Evolutionary conservation across 1,140 invertebrate species (phyloP), one percentile per base, ranked within the genome.

Genomic region (Acarapis woodi): DNA sequence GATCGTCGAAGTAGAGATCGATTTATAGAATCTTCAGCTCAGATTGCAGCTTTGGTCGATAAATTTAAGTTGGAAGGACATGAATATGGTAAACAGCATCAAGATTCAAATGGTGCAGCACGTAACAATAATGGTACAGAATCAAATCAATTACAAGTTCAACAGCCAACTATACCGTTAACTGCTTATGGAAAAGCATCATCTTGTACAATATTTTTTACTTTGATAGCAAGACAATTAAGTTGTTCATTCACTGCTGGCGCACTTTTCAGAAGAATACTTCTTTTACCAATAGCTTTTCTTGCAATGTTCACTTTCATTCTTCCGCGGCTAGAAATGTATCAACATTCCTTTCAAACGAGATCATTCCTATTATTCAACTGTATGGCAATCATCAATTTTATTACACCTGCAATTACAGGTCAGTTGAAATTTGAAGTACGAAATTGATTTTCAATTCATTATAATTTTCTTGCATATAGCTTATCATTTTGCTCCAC

Each of bases 11-110:
- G 73, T 2, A 62, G 78, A 19, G 79, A 87, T 53, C 60, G 77
- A 10, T 85, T 85, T 51, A 60, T 87, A 8, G 79, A 87, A 51
- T 85, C 79, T 0, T 83, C 78, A 49, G 74, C 80, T 41, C 79
- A 87, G 53, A 87, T 87, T 45, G 71, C 76, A 4, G 71, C 76
- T 0, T 51, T 88, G 1, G 79, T 87, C 0, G 78, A 87, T 38
- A 78, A 82, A 49, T 88, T 85, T 48, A 80, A 78, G 50, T 53
- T 71, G 12, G 78, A 85, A 53, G 73, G 71, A 23, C 55, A 60
- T 24, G 58, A 66, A 36, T 67, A 69, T 47, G 48, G 70, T 44
- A 65, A 73, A 51, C 46, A 32, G 35, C 40, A 24, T 2, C 8
- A 21, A 32, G n/a, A 35, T 3, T 38, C 41, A 15, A 34, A 25